Evolutionary conservation across 2,888 invertebrate genomes (phyloP).

Genomic region (Stictocephala bisonia): DNA sequence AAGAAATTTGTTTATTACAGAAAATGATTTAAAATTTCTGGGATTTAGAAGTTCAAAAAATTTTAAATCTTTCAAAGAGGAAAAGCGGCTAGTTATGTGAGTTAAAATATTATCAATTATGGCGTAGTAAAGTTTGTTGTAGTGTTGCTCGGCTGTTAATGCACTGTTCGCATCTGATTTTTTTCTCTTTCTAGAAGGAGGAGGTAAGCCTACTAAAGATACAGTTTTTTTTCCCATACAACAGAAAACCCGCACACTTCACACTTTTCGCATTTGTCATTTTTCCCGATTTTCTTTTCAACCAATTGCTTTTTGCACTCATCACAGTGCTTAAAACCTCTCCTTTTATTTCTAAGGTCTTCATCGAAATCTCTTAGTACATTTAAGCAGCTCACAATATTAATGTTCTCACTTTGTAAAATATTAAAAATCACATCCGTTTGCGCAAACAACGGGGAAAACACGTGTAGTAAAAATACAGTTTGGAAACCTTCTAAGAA

Average conservation of each 20-base stretch:
- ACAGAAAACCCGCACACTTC: conserved; percentile 14
- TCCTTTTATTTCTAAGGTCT: neutral
- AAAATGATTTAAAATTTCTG: conserved; percentile 18
- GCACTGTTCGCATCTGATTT: neutral
- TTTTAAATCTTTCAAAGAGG: neutral
- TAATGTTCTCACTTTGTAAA: too few species aligned
- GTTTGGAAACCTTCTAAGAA: conserved; percentile 32
- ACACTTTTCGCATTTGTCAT: conserved; percentile 2
- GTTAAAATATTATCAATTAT: conserved; percentile 5
- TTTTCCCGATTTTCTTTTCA: conserved; percentile 12
- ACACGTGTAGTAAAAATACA: conserved; percentile 32
- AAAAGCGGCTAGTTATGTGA: conserved; percentile 17
- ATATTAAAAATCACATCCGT: too few species aligned
- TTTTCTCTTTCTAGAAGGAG: neutral
- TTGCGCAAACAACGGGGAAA: too few species aligned
- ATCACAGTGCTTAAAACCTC: conserved; percentile 21
- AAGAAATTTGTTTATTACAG: conserved; percentile 18
- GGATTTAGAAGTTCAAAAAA: conserved; percentile 10
- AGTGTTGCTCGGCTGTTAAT: neutral
- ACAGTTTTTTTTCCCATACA: neutral
- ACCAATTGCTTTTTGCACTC: conserved; percentile 8
- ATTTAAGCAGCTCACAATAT: conserved; percentile 13
- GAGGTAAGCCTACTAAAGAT: neutral
- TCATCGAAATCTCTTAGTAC: conserved; percentile 19
- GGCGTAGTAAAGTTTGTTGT: neutral